Evolutionary conservation across 2,888 invertebrate species (phyloP), one percentile per base, ranked within the genome.

Genomic region (Tipula unca): DNA sequence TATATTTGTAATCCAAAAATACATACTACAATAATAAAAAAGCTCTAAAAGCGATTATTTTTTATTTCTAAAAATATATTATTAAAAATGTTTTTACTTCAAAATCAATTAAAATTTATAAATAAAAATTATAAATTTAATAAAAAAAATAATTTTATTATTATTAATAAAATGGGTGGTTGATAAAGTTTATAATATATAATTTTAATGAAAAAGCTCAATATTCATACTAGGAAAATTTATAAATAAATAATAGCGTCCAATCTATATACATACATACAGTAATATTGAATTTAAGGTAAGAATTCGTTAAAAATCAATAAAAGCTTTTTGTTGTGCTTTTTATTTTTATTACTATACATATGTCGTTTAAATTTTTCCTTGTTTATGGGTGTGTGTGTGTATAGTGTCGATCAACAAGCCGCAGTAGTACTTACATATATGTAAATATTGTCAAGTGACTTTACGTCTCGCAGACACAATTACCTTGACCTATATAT

Each of bases 151-250:
- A 69, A 69, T 69, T 10, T 69, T 69, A 25, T 25, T 69, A 69
- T 69, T 69, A 25, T 69, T 69, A 69, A 69, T 69, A 69, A 69
- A 69, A 69, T 69, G 69, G 69, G 69, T 69, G 69, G 69, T 69
- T 69, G 69, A 69, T 69, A 69, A 25, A 6, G 69, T 69, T 48
- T 48, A 42, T 42, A 48, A 39, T 10, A 39, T 39, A 39, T 39
- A 10, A 10, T 39, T 35, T 39, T 10, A 48, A 48, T n/a, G n/a
- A 25, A 20, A 25, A 20, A 69, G 69, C 69, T 69, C 69, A 69
- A 69, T 69, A 39, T 39, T 5, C 39, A 13, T 39, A n/a, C 3
- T 48, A 69, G 69, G 25, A 69, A 69, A 69, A 69, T 69, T 25
- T 69, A 69, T 48, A 48, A 48, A 48, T 48, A 48, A 48, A n/a